These are phyloP conservation scores for Diarsia mendica DNA, from an alignment of 2,888 invertebrate species.

Conservation along the genomic window DNA sequence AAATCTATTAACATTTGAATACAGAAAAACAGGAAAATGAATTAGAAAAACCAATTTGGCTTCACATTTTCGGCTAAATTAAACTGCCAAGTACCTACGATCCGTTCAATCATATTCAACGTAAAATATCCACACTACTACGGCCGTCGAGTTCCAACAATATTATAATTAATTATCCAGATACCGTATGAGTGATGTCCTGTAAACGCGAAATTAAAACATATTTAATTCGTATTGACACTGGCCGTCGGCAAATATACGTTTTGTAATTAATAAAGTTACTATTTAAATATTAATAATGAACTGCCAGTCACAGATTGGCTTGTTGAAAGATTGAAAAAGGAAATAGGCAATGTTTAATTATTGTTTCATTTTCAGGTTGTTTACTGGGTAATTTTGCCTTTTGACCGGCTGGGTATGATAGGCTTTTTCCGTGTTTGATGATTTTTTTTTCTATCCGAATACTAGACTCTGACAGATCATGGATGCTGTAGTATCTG, in stretches of 20 bases:
- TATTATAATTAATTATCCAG: slow-evolving; percentile 54
- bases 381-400: slow-evolving; percentile 9
- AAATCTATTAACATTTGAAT: not conserved
- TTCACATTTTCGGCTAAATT: slow-evolving; percentile 13
- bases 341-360: slow-evolving; percentile 30
- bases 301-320: slow-evolving; percentile 47
- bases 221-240: slow-evolving; percentile 61
- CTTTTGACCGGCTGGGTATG: too few species aligned
- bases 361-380: slow-evolving; percentile 8
- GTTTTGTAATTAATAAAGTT: slow-evolving; percentile 59
- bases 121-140: slow-evolving; percentile 29
- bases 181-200: slow-evolving; percentile 50
- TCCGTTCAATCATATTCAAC: slow-evolving; percentile 27
- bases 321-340: slow-evolving; percentile 58
- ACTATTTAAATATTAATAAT: slow-evolving; percentile 57
- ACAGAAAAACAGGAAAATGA: not conserved
- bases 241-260: slow-evolving; percentile 52
- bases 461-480: not conserved
- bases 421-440: too few species aligned
- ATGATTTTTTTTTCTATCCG: too few species aligned
- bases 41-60: not conserved
- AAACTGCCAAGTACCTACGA: slow-evolving; percentile 6
- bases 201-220: slow-evolving; percentile 59
- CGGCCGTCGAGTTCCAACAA: slow-evolving; percentile 21
- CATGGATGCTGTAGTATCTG: not conserved